Base-by-base conservation (phyloP, 2,113 vertebrate genomes). In the Tricholaema leucomelas region DNA sequence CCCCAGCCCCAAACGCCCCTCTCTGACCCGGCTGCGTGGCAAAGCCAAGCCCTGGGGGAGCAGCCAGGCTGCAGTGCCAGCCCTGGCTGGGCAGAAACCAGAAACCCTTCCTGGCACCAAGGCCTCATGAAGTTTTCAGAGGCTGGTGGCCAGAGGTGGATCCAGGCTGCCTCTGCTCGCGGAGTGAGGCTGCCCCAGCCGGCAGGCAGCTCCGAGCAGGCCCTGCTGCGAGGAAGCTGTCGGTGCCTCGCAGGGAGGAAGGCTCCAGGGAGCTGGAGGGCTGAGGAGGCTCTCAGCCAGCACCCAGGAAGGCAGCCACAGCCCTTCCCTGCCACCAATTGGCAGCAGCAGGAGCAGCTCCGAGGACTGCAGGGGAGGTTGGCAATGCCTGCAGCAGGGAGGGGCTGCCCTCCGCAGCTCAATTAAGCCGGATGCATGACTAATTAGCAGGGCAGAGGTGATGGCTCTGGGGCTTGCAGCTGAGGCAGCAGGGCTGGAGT, bases 111-210 rank as follows among this genome's bases (percentile, higher is more conserved):
- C 2, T 66, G 90, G 67, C 90, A 91, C 15, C 55, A 12, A 27
- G 50, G 65, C 20, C 75, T 94, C 75, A 76, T 73, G 42, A 91
- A 94, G 85, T 48, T 91, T 92, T 91, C 52, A 92, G 67, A 89
- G 78, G 81, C 0, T n/a, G 44, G 54, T 10, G 59, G 19, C 58
- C 8, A 14, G 65, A 72, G 71, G 78, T 24, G 1, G 4, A 36
- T 9, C 21, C 17, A 64, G 12, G 40, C 30, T 31, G 42, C 38
- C 60, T 30, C 64, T 20, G 23, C 0, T 0, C 2, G n/a, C 30
- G 20, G 63, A 35, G 0, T 5, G 8, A 23, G 48, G 21, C 24
- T 48, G 21, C 46, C 40, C 10, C 61, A 55, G 50, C 28, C 40
- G 15, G 6, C 1, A 0, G 23, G 55, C 61, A 52, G 36, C 42